Conservation (phyloP, 2,113 vertebrate species). For the Neomonachus schauinslandi region DNA sequence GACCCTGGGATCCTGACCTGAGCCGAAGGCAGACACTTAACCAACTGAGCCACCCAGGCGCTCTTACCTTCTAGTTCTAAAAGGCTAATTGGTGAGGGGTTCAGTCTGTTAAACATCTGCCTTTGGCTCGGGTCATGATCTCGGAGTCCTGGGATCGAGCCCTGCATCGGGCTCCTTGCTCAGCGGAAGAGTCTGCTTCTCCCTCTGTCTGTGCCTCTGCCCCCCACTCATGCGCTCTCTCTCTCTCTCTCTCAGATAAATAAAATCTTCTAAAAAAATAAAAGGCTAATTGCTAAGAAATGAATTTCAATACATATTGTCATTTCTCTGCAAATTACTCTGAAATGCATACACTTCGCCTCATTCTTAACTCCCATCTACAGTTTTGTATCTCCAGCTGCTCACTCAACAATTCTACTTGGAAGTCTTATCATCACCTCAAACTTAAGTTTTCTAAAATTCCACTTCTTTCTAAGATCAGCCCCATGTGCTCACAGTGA, state of each 20-base stretch:
- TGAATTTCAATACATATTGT: not conserved
- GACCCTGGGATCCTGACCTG: too few species aligned
- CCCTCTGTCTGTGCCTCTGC: not conserved
- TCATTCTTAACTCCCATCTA: not conserved
- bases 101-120: too few species aligned
- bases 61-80: too few species aligned
- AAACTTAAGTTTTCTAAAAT: not conserved
- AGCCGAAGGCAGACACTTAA: too few species aligned
- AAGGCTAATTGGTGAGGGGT: too few species aligned
- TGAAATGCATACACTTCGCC: not conserved
- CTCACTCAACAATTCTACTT: not conserved
- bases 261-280: not conserved
- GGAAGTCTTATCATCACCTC: not conserved
- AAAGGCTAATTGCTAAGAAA: conserved; percentile 22
- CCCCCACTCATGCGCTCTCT: not conserved
- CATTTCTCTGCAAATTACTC: not conserved
- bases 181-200: too few species aligned
- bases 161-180: too few species aligned
- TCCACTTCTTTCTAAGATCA: not conserved
- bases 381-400: not conserved
- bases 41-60: too few species aligned
- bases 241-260: not conserved
- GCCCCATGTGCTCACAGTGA: not conserved
- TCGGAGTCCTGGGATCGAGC: too few species aligned
- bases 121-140: too few species aligned